Evolutionary conservation across 2,113 vertebrate species (phyloP).

Genomic region (Amblyopsis rosae): DNA sequence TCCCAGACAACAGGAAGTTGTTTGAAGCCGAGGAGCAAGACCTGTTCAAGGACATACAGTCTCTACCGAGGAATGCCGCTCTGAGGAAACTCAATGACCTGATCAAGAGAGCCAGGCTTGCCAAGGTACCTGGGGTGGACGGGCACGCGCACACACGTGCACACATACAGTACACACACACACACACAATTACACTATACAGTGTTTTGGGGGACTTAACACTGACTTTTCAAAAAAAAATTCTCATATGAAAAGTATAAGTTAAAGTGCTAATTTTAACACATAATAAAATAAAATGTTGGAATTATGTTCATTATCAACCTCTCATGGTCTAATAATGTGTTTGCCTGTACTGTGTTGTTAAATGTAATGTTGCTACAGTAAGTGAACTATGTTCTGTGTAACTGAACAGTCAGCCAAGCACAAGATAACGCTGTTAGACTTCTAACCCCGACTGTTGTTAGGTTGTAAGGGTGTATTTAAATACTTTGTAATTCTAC

Average conservation of each 20-base stretch:
- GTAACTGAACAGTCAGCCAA: not conserved
- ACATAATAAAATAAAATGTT: too few species aligned
- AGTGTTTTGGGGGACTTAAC: too few species aligned
- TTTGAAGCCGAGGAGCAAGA: slow-evolving; percentile 98
- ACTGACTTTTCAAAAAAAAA: too few species aligned
- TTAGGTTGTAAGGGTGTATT: not conserved
- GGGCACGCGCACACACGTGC: not conserved
- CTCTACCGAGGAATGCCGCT: slow-evolving; percentile 92
- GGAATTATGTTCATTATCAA: too few species aligned
- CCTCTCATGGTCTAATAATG: too few species aligned
- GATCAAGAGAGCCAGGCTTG: slow-evolving; percentile 93
- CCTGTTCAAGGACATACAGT: slow-evolving; percentile 95
- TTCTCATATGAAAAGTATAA: too few species aligned
- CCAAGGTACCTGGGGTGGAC: slow-evolving; percentile 80
- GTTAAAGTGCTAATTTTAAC: too few species aligned
- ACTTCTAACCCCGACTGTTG: not conserved
- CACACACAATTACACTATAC: not conserved
- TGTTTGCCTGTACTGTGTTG: not conserved
- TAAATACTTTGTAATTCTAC: not conserved
- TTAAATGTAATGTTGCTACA: not conserved
- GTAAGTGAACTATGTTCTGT: too few species aligned
- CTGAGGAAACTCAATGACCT: slow-evolving; percentile 96
- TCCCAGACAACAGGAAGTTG: slow-evolving; percentile 94
- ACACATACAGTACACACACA: not conserved
- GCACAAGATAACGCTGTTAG: not conserved